Conservation (phyloP, 2,113 vertebrate species). For the Perccottus glenii region DNA sequence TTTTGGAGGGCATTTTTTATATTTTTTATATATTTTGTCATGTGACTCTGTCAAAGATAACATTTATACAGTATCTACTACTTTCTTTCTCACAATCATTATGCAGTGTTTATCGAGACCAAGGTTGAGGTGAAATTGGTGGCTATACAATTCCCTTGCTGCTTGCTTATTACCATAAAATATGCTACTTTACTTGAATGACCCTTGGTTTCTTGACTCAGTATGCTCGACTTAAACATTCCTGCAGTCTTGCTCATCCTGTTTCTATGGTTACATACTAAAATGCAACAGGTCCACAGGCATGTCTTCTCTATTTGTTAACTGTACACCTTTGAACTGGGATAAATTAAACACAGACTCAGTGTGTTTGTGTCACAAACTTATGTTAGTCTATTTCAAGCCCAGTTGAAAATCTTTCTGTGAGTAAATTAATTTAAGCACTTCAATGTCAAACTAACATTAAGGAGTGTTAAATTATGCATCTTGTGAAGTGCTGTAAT, state of each 20-base stretch:
- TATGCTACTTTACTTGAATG: neutral
- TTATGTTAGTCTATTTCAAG: neutral
- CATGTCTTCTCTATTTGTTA: neutral
- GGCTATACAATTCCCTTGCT: constrained; percentile 14
- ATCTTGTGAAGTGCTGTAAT: constrained; percentile 7
- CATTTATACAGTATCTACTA: neutral
- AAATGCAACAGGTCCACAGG: neutral
- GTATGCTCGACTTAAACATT: constrained; percentile 7
- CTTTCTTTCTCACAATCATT: neutral
- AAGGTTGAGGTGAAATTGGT: constrained; percentile 12
- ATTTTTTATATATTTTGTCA: no score
- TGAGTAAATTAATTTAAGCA: neutral
- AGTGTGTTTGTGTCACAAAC: no score
- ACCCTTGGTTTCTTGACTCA: neutral
- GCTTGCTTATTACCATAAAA: no score
- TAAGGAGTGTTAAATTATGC: neutral
- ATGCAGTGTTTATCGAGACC: neutral
- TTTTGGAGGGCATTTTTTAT: no score
- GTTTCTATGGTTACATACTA: neutral
- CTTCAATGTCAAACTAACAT: neutral
- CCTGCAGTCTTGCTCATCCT: constrained; percentile 1
- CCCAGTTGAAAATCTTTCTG: neutral
- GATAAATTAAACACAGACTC: no score
- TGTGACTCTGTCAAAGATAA: neutral
- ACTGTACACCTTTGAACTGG: neutral